Base-by-base conservation (phyloP, 2,888 invertebrate genomes). In the Mycalesis mineus region DNA sequence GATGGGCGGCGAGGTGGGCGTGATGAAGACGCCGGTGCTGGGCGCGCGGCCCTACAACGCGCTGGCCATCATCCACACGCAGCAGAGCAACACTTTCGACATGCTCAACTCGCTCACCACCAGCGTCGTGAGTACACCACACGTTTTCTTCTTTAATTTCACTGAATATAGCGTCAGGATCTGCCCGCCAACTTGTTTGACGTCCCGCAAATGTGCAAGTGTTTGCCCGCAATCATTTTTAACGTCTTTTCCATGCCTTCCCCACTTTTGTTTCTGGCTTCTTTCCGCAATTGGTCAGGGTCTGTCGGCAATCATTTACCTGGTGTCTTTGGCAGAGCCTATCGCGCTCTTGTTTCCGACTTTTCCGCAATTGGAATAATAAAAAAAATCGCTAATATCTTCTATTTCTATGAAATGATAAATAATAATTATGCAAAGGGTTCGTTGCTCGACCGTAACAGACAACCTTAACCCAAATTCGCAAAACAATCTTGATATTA, bases 91-190 rank as follows among this genome's bases (percentile, higher is more conserved):
- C 75, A 90, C 88, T 63, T 90, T 89, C 69, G 90, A 90, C 57
- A 89, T 90, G 88, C 88, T 90, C 67, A 90, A 90, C 75, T 88
- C 90, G 9, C 80, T 90, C 58, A 89, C 90, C 62, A 90, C 90
- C 58, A 89, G 88, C 64, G 89, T 89, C 22, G 89, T 90, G 41
- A 80, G 88, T 85, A 59, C 36, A 36, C 33, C 33, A 7, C 9
- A 7, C 33, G 36, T 11, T 11, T 11, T 36, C 36, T 36, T 36
- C 11, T 22, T 22, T 22, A n/a, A n/a, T n/a, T n/a, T n/a, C n/a
- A n/a, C n/a, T n/a, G n/a, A n/a, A n/a, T n/a, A n/a, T n/a, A n/a
- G n/a, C n/a, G n/a, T n/a, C n/a, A n/a, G n/a, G n/a, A n/a, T n/a
- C n/a, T n/a, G n/a, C n/a, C n/a, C n/a, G n/a, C n/a, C n/a, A n/a